Evolutionary conservation across 2,888 invertebrate genomes (phyloP).

Genomic region (Linhomoeus sp.): DNA sequence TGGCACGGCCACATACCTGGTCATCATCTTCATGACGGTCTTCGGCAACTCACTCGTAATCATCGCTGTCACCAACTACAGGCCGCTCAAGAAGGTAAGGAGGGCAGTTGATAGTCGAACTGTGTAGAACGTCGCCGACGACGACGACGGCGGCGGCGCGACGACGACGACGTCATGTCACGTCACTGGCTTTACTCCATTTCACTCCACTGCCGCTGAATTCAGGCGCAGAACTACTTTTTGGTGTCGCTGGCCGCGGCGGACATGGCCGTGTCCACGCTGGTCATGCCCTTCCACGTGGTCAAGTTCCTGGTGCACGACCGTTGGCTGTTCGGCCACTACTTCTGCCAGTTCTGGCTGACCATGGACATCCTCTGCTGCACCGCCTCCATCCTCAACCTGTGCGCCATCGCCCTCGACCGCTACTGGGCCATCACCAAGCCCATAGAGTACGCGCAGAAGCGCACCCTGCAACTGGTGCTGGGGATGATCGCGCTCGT

Average conservation of each 20-base stretch:
- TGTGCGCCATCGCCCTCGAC: slow-evolving; percentile 73
- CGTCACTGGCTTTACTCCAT: too few relatives aligned
- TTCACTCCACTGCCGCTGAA: too few relatives aligned
- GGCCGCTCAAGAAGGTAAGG: slow-evolving; percentile 56
- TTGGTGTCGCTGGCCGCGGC: slow-evolving; percentile 83
- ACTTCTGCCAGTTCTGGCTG: slow-evolving; percentile 57
- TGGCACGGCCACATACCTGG: slow-evolving; percentile 47
- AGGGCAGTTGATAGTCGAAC: too few relatives aligned
- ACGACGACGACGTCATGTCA: too few relatives aligned
- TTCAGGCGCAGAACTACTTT: slow-evolving; percentile 59
- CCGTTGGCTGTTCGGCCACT: slow-evolving; percentile 56
- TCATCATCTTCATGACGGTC: slow-evolving; percentile 68
- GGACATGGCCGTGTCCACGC: slow-evolving; percentile 38
- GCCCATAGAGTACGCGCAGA: slow-evolving; percentile 27
- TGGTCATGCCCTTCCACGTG: slow-evolving; percentile 63
- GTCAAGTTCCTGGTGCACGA: slow-evolving; percentile 74
- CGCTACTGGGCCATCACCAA: slow-evolving; percentile 40
- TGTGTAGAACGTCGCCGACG: too few relatives aligned
- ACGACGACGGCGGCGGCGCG: too few relatives aligned
- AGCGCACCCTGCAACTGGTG: slow-evolving; percentile 22
- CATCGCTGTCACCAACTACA: slow-evolving; percentile 81
- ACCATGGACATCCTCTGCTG: slow-evolving; percentile 86
- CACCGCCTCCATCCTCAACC: slow-evolving; percentile 67
- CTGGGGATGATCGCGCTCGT: slow-evolving; percentile 12
- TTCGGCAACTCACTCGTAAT: slow-evolving; percentile 81